Percentiles rank a stretch among this genome's conserved stretches.
These are phyloP conservation scores for Caenorhabditis sinica DNA, from an alignment of 2,888 invertebrate species.

Conservation along the genomic window DNA sequence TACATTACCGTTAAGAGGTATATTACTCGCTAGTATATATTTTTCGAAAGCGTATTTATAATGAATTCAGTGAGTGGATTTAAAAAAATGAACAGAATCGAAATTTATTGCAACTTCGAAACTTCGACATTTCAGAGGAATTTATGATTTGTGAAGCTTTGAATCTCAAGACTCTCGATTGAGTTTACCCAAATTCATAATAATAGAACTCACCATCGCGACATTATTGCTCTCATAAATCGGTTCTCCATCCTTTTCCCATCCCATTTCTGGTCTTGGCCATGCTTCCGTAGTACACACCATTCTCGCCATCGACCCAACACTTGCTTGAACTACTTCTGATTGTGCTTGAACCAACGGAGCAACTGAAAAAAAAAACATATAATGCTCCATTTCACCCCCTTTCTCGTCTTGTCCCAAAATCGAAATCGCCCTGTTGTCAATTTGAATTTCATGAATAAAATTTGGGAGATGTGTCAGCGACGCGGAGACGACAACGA, in stretches of 20 bases:
- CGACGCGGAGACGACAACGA: constrained; percentile 13
- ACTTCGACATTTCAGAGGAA: too few relatives aligned
- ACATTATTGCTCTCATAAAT: constrained; percentile 78
- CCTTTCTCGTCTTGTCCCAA: constrained; percentile 3
- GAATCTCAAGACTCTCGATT: too few relatives aligned
- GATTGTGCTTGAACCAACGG: constrained; percentile 81
- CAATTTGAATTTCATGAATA: constrained; percentile 64
- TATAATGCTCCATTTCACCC: background rate
- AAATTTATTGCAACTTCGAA: too few relatives aligned
- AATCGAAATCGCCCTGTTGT: constrained; percentile 8
- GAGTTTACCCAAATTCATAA: background rate
- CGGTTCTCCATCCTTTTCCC: constrained; percentile 79
- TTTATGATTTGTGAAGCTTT: too few relatives aligned
- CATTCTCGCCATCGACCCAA: constrained; percentile 69
- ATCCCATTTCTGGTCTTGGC: constrained; percentile 81
- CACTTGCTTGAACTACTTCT: constrained; percentile 59
- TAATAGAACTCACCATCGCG: constrained; percentile 73
- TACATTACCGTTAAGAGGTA: too few relatives aligned
- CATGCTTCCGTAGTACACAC: constrained; percentile 82
- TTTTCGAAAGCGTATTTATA: too few relatives aligned
- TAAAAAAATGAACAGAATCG: too few relatives aligned
- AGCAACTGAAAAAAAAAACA: constrained; percentile 72
- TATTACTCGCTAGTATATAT: too few relatives aligned
- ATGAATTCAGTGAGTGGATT: too few relatives aligned
- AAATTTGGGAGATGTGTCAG: constrained; percentile 44